Evolutionary conservation across 1,140 invertebrate genomes (phyloP), one percentile per base, ranked within the genome.

Genomic region (Drosophila teissieri): DNA sequence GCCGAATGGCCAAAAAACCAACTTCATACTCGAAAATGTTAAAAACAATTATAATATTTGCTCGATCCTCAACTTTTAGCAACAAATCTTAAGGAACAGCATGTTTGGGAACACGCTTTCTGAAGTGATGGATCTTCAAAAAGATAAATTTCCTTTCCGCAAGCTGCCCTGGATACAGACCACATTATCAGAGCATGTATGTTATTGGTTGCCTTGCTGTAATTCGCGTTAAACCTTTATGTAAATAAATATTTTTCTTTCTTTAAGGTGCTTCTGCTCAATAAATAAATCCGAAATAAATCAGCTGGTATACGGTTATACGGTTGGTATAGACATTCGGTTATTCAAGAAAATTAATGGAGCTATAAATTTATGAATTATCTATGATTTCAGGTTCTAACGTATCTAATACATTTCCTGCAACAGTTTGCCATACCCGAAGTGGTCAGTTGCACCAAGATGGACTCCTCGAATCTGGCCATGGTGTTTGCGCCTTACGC

Each of bases 81-180:
- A 97, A 79, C 97, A 98, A 94, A 98, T 99, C 73, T 98, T 98
- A 93, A 95, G 97, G 68, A 96, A 97, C 7, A 98, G 97, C 49
- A 98, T 99, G 95, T 99, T 99, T 93, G 98, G 98, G 8, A 98
- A 97, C 84, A 98, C 97, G 1, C 92, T 99, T 27, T 94, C 97
- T 10, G 98, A 99, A 93, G 96, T 99, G 8, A 98, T 99, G 97
- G 94, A 95, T 53, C 93, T 99, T 57, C 98, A 99, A 76, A 94
- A 94, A 80, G 96, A 97, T 51, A 94, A 96, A 53, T 99, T 96
- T 92, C 97, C 98, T 1, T 95, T 96, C 75, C 93, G 97, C 34
- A 96, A 96, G 88, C 93, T 99, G 68, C 98, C 98, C n/a, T 99
- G 98, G 98, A 97, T 99, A 90, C 97, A 99, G 92, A 97, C 97